A percentile compares a stretch with the other conserved stretches of the same genome.
Evolutionary conservation across 2,797 vertebrate species (phyloP).

Genomic region (Cirrhinus mrigala): DNA sequence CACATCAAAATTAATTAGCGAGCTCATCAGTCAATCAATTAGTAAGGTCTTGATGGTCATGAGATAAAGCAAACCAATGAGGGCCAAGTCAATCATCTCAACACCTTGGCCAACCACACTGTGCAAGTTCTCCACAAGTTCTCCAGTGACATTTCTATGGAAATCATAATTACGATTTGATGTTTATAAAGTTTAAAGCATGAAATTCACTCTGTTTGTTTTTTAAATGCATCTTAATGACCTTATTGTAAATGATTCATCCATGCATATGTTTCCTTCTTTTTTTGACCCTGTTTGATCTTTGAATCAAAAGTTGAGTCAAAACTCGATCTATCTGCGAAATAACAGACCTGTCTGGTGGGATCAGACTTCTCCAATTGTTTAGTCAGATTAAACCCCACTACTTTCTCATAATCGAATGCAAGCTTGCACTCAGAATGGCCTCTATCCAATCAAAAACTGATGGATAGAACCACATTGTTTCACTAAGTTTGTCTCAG

Average conservation of each 20-base stretch:
- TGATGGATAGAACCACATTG: background rate
- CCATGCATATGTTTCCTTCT: background rate
- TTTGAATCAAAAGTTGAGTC: background rate
- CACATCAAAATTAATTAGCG: background rate
- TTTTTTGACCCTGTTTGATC: background rate
- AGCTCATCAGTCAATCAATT: conserved; percentile 39
- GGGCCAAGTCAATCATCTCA: background rate
- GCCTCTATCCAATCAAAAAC: background rate
- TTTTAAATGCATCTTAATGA: background rate
- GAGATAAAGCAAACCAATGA: conserved; percentile 28
- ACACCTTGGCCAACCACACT: conserved; percentile 1
- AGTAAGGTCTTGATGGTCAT: conserved; percentile 29
- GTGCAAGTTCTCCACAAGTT: background rate
- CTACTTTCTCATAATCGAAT: background rate
- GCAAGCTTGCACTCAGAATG: background rate
- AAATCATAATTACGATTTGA: background rate
- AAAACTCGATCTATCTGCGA: background rate
- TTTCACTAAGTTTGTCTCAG: background rate
- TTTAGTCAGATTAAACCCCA: background rate
- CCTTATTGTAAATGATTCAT: background rate
- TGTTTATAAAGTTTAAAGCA: background rate
- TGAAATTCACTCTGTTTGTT: background rate
- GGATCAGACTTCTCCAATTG: background rate
- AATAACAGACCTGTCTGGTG: background rate
- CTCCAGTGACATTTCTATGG: background rate